These are phyloP conservation scores for Cosmia trapezina DNA, from an alignment of 2,888 invertebrate species.

Conservation along the genomic window DNA sequence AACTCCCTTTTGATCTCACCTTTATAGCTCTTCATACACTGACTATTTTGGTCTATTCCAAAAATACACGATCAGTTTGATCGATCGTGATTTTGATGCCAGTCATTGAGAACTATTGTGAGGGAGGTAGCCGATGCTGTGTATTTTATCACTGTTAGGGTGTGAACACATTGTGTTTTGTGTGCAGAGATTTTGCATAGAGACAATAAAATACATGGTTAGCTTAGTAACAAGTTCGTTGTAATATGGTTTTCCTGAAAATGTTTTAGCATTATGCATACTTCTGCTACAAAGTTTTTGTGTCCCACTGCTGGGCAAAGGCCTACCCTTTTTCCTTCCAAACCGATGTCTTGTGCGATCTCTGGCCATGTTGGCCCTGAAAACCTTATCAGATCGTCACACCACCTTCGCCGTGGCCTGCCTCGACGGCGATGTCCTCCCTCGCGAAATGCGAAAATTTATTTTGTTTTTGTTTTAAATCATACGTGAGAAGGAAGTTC, in stretches of 20 bases:
- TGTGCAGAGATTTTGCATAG: neutral
- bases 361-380: no score
- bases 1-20: conserved; percentile 48
- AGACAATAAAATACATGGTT: neutral
- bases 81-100: conserved; percentile 15
- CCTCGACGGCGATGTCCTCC: no score
- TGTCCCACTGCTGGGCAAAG: no score
- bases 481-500: no score
- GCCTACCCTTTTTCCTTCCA: no score
- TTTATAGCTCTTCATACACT: conserved; percentile 27
- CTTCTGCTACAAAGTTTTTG: neutral
- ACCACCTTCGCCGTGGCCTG: no score
- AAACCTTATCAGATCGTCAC: no score
- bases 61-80: conserved; percentile 35
- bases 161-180: neutral
- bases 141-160: conserved; percentile 15
- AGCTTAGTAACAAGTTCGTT: neutral
- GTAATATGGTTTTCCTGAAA: neutral
- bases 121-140: neutral
- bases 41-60: conserved; percentile 39
- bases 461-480: no score
- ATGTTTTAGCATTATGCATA: neutral
- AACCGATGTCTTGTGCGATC: no score
- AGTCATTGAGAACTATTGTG: conserved; percentile 18
- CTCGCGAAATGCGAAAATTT: no score